Evolutionary conservation across 2,113 vertebrate genomes (phyloP).

Genomic region (Equus quagga): DNA sequence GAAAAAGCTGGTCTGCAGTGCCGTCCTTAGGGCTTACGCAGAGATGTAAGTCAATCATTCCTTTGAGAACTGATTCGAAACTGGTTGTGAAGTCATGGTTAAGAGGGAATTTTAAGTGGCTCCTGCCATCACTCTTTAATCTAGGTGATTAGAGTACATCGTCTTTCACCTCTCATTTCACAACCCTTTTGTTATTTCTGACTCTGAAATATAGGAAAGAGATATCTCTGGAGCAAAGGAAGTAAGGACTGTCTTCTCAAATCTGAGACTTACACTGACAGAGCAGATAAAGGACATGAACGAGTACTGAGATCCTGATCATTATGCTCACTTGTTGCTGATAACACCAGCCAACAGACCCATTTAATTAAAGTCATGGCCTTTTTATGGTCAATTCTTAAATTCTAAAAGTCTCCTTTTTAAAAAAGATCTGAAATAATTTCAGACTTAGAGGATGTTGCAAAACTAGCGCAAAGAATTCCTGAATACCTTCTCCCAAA

Average conservation of each 20-base stretch:
- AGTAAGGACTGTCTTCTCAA: slow-evolving; percentile 72
- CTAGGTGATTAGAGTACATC: background rate
- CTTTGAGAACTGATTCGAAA: background rate
- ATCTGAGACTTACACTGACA: slow-evolving; percentile 69
- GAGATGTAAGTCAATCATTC: background rate
- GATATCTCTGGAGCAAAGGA: slow-evolving; percentile 70
- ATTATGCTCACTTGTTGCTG: background rate
- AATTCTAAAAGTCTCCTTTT: background rate
- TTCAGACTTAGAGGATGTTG: background rate
- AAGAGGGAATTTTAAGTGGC: slow-evolving; percentile 39
- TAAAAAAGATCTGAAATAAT: background rate
- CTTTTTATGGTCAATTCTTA: background rate
- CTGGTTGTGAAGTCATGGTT: background rate
- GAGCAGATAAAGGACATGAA: slow-evolving; percentile 69
- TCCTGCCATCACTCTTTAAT: background rate
- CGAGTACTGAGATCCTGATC: background rate
- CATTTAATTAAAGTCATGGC: background rate
- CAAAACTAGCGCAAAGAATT: background rate
- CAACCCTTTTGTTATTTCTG: slow-evolving; percentile 41
- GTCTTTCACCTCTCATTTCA: slow-evolving; percentile 34
- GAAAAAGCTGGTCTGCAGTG: background rate
- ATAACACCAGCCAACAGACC: background rate
- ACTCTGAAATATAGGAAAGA: slow-evolving; percentile 72
- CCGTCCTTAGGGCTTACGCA: background rate
- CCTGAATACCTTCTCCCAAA: background rate